Evolutionary conservation across 2,888 invertebrate species (phyloP).

Genomic region (Cataglyphis cursor): DNA sequence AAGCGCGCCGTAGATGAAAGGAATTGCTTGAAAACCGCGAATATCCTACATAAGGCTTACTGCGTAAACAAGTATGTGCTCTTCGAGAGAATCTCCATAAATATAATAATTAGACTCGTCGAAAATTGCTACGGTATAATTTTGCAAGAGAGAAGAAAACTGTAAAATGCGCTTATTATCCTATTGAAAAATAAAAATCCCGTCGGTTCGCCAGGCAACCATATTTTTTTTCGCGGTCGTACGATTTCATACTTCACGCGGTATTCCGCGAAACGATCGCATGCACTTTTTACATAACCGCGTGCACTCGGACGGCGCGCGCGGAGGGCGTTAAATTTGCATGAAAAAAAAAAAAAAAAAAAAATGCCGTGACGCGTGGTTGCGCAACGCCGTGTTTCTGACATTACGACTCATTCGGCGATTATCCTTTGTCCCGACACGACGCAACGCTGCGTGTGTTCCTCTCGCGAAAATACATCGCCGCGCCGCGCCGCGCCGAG

Average conservation of each 20-base stretch:
- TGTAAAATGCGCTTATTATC: neutral
- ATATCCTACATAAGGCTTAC: neutral
- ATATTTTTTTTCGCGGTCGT: neutral
- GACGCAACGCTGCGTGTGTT: slow-evolving; percentile 17
- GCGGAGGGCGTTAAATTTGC: slow-evolving; percentile 48
- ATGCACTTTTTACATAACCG: slow-evolving; percentile 36
- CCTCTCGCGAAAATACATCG: slow-evolving; percentile 38
- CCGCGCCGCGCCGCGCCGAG: slow-evolving; percentile 1
- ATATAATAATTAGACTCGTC: neutral
- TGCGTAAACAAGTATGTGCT: neutral
- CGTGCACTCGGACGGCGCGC: neutral
- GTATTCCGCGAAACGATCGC: slow-evolving; percentile 27
- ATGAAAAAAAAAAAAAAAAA: slow-evolving; percentile 47
- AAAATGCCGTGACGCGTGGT: slow-evolving; percentile 27
- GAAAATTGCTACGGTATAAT: neutral
- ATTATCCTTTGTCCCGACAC: slow-evolving; percentile 48
- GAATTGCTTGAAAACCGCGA: neutral
- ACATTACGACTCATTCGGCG: slow-evolving; percentile 55
- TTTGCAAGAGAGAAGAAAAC: neutral
- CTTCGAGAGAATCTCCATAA: neutral
- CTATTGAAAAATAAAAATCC: neutral
- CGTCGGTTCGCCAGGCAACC: neutral
- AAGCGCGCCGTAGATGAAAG: neutral
- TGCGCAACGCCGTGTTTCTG: slow-evolving; percentile 48
- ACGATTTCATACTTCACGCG: slow-evolving; percentile 15